Base-by-base conservation (phyloP, 2,113 vertebrate genomes). In the human (Homo sapiens) region DNA sequence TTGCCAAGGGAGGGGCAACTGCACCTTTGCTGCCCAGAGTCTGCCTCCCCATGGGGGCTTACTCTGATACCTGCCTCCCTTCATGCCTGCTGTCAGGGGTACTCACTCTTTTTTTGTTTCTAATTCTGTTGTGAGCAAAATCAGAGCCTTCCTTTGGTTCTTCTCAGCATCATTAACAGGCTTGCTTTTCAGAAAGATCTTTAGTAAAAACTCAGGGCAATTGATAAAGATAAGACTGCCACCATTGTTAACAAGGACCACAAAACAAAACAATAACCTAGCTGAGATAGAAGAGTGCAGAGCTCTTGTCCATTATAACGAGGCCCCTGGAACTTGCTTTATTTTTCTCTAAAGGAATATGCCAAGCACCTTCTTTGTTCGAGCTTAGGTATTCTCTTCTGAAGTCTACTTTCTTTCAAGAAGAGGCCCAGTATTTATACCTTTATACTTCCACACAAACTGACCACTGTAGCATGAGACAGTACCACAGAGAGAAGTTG, bases 161-260 rank as follows among this genome's bases (percentile, higher is more conserved):
- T 78, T 72, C 59, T 89, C 52, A 66, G 73, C 35, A 35, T 91
- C 35, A 11, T 2, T 57, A 73, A n/a, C 50, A 23, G 9, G 22
- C 17, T 93, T 20, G 20, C 14, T 96, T 96, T 91, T 45, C 45
- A 70, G 91, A 72, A 96, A 32, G 45, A 48, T 70, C 66, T 91
- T 93, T 72, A 93, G 52, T 22, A 48, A 80, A 93, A 40, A n/a
- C 6, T 18, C 59, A 13, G 23, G 57, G 50, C 81, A 72, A 57
- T 2, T 8, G 43, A 78, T 50, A 80, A 57, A 89, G 57, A 50
- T 3, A 6, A 94, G 59, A 52, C 12, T 61, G 55, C n/a, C 52
- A 32, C 27, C 30, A 59, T 43, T 3, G n/a, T 30, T 57, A 72
- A 48, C 6, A 72, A 20, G 5, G 9, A 61, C 43, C 61, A 64